Conservation (phyloP, 1,140 invertebrate genomes). For the Drosophila mayri region DNA sequence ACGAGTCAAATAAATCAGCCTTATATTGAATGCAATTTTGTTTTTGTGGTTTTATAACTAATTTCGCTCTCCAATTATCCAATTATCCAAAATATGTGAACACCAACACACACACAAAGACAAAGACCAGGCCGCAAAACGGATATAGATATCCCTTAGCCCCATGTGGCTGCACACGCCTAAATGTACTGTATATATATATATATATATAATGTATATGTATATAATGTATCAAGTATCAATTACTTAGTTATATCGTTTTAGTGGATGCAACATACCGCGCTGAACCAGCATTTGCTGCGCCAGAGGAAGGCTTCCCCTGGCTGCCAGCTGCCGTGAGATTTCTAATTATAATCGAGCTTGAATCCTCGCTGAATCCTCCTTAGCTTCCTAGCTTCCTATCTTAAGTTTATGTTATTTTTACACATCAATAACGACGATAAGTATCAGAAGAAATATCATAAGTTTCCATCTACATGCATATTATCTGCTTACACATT, state of each 20-base stretch:
- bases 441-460: slow-evolving; percentile 74
- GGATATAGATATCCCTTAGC: slow-evolving; percentile 17
- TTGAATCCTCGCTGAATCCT: slow-evolving; percentile 17
- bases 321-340: slow-evolving; percentile 63
- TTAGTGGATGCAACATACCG: slow-evolving; percentile 82
- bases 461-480: slow-evolving; percentile 64
- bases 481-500: slow-evolving; percentile 53
- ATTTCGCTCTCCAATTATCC: slow-evolving; percentile 57
- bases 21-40: slow-evolving; percentile 78
- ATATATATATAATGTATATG: slow-evolving; percentile 28
- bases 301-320: slow-evolving; percentile 16
- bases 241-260: slow-evolving; percentile 70
- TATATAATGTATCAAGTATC: slow-evolving; percentile 58
- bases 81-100: slow-evolving; percentile 51
- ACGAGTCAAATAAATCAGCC: slow-evolving; percentile 82
- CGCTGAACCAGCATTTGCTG: slow-evolving; percentile 65
- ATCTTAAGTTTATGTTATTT: slow-evolving; percentile 60
- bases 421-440: slow-evolving; percentile 79
- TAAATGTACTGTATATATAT: slow-evolving; percentile 48
- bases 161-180: slow-evolving; percentile 36
- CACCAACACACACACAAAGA: slow-evolving; percentile 57
- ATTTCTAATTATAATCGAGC: slow-evolving; percentile 62
- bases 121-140: slow-evolving; percentile 41
- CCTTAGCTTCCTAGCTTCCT: not conserved
- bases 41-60: slow-evolving; percentile 57